These are phyloP conservation scores for Cantharis lateralis DNA, from an alignment of 2,888 invertebrate species.

Conservation along the genomic window DNA sequence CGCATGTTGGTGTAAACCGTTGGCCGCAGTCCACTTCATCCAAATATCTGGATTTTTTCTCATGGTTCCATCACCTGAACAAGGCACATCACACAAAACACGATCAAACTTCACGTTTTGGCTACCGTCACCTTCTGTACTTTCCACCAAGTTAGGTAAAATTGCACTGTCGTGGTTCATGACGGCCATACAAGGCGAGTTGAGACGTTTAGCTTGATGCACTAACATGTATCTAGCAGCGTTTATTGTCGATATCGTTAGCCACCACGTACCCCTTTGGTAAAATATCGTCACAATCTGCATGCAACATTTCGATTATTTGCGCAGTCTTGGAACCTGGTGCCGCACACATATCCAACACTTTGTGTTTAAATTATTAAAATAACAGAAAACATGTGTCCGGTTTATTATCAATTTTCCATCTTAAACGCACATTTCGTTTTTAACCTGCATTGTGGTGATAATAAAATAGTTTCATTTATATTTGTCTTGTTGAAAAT, in stretches of 20 bases:
- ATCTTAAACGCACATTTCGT: neutral
- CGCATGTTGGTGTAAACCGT: slow-evolving; percentile 90
- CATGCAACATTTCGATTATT: slow-evolving; percentile 91
- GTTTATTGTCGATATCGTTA: slow-evolving; percentile 95
- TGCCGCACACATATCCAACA: slow-evolving; percentile 98
- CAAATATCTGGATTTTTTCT: slow-evolving; percentile 98
- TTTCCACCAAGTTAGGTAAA: slow-evolving; percentile 75
- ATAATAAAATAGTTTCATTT: neutral
- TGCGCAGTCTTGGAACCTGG: slow-evolving; percentile 99
- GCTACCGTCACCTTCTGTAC: slow-evolving; percentile 55
- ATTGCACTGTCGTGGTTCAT: slow-evolving; percentile 94
- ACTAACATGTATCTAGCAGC: slow-evolving; percentile 98
- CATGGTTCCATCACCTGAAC: slow-evolving; percentile 95
- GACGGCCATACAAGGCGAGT: slow-evolving; percentile 92
- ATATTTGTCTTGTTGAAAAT: neutral
- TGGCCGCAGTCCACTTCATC: slow-evolving; percentile 93
- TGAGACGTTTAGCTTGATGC: slow-evolving; percentile 95
- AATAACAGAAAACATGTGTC: neutral
- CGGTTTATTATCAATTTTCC: neutral
- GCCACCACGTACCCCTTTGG: slow-evolving; percentile 94
- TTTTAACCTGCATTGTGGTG: neutral
- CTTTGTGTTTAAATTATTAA: slow-evolving; percentile 72
- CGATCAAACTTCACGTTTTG: slow-evolving; percentile 80
- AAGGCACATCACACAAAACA: slow-evolving; percentile 94
- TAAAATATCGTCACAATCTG: slow-evolving; percentile 68